Percentiles rank a stretch among this genome's conserved stretches.
phyloP scores from a whole-genome alignment of 1,140 invertebrate species.

The Conus ventricosus region DNA sequence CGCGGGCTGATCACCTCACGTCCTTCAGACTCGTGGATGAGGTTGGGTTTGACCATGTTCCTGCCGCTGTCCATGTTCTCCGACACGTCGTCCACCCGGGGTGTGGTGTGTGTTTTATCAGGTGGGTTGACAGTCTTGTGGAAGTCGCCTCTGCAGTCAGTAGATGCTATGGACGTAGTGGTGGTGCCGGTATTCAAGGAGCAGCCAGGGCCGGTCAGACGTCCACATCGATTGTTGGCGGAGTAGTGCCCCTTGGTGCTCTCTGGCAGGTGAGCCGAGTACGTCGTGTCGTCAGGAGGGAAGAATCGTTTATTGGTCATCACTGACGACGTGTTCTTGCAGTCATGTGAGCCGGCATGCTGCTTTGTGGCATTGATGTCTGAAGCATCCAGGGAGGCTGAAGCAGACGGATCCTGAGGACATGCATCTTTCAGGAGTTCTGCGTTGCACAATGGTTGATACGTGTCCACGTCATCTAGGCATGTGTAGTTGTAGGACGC shows the following conservation, averaged over 20 bases:
- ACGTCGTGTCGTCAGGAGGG: neutral
- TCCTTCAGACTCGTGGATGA: neutral
- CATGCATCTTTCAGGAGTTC: too few species aligned
- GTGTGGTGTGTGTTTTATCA: neutral
- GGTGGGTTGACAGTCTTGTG: neutral
- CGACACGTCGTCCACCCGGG: neutral
- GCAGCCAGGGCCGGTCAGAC: neutral
- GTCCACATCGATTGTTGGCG: neutral
- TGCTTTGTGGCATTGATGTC: too few species aligned
- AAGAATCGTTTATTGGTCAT: neutral
- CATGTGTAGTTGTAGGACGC: neutral
- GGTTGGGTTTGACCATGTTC: neutral
- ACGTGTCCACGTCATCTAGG: neutral
- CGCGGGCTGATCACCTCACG: neutral
- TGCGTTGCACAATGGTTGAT: neutral
- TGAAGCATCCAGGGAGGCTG: neutral
- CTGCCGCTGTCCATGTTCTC: neutral
- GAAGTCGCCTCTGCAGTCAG: neutral
- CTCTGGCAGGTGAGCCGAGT: neutral
- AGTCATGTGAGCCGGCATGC: neutral
- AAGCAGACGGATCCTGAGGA: neutral
- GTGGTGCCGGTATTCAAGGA: neutral
- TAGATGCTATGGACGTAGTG: neutral
- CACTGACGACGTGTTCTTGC: neutral
- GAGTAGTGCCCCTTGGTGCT: neutral